Conservation (phyloP, 2,888 invertebrate species). For the Acleris cristana region DNA sequence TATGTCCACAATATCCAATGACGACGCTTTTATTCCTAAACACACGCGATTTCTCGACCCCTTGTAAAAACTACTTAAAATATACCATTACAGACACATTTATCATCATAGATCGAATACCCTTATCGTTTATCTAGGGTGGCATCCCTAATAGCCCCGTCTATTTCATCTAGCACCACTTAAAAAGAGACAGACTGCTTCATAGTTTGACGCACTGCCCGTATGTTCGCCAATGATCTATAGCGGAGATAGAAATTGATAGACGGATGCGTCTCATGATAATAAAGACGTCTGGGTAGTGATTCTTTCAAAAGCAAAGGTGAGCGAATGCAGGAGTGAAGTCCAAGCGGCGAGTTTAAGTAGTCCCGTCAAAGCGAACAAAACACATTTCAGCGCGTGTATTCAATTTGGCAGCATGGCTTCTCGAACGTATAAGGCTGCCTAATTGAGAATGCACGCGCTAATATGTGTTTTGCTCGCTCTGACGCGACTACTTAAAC, state of each 20-base stretch:
- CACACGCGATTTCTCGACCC: conserved; percentile 15
- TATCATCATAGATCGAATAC: conserved; percentile 5
- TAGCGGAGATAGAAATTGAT: conserved; percentile 22
- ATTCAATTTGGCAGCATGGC: too few species aligned
- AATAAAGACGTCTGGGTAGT: conserved; percentile 30
- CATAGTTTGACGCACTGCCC: background rate
- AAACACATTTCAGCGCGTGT: too few species aligned
- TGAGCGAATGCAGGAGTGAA: too few species aligned
- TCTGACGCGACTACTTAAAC: too few species aligned
- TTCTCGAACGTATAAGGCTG: too few species aligned
- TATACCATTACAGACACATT: conserved; percentile 2
- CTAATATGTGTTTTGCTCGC: too few species aligned
- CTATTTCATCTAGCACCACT: background rate
- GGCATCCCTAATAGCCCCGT: background rate
- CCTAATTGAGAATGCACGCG: too few species aligned
- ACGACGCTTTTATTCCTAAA: conserved; percentile 16
- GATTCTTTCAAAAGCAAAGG: too few species aligned
- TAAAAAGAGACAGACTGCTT: background rate
- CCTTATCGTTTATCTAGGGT: conserved; percentile 1
- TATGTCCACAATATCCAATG: conserved; percentile 19
- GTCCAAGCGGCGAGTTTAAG: too few species aligned
- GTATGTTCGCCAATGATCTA: background rate
- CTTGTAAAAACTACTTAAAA: background rate
- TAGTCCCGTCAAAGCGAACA: too few species aligned
- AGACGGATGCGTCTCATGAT: conserved; percentile 30